Conservation (phyloP, 2,797 vertebrate genomes). For the Halcyon badia region DNA sequence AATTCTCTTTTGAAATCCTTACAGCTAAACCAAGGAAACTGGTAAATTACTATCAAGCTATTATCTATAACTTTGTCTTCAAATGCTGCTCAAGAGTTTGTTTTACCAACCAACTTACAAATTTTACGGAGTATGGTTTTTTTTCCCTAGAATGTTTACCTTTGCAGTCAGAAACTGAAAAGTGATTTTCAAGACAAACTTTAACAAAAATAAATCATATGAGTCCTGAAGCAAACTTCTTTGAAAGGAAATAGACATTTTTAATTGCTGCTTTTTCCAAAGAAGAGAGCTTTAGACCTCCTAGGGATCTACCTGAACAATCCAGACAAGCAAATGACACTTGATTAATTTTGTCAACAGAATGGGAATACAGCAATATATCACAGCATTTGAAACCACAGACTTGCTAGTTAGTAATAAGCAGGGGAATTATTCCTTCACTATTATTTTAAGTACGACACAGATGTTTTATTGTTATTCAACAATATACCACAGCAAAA, state of each 20-base stretch:
- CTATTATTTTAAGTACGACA: background rate
- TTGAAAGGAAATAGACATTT: background rate
- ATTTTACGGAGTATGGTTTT: background rate
- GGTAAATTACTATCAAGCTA: background rate
- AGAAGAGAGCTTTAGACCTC: background rate
- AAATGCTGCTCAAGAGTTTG: background rate
- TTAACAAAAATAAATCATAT: background rate
- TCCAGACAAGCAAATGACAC: background rate
- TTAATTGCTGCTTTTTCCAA: background rate
- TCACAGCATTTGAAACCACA: conserved; percentile 27
- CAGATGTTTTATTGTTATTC: background rate
- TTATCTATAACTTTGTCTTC: background rate
- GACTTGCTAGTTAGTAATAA: background rate
- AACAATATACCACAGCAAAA: background rate
- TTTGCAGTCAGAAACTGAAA: background rate
- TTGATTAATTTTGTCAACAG: conserved; percentile 3
- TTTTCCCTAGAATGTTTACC: background rate
- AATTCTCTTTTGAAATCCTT: background rate
- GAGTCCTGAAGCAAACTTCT: background rate
- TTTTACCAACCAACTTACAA: background rate
- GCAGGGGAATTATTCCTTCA: conserved; percentile 25
- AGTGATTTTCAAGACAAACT: background rate
- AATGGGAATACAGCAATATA: background rate
- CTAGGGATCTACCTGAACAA: background rate
- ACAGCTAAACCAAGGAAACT: background rate